Evolutionary conservation across 92 coral and sea anemone genomes (phyloP).

Genomic region (Zoanthus sansibaricus): DNA sequence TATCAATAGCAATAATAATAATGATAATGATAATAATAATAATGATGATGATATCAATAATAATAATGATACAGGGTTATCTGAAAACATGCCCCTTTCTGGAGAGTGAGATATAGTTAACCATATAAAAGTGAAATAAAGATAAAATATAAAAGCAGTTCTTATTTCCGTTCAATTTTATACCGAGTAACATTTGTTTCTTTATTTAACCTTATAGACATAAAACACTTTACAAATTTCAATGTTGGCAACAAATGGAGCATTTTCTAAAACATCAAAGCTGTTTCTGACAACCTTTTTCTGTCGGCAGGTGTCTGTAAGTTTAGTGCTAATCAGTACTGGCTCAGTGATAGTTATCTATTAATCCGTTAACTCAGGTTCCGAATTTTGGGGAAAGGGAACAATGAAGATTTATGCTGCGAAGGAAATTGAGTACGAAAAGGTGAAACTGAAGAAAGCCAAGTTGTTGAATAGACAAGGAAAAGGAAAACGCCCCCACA

Average conservation of each 20-base stretch:
- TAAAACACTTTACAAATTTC: neutral
- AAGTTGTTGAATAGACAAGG: neutral
- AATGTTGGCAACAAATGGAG: neutral
- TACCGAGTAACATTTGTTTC: neutral
- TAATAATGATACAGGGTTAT: too few relatives aligned
- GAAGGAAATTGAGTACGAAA: slow-evolving; percentile 17
- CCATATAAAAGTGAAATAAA: neutral
- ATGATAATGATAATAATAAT: too few relatives aligned
- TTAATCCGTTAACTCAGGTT: neutral
- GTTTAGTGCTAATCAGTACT: neutral
- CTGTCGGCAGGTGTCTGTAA: neutral
- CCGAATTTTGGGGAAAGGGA: slow-evolving; percentile 50
- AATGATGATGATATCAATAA: too few relatives aligned
- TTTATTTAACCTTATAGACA: neutral
- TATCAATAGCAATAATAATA: too few relatives aligned
- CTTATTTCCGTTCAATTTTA: neutral
- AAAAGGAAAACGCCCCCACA: slow-evolving; percentile 9
- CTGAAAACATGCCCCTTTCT: too few relatives aligned
- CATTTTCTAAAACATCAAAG: neutral
- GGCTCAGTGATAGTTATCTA: too few relatives aligned
- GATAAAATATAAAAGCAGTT: too few relatives aligned
- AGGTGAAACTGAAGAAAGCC: slow-evolving; percentile 20
- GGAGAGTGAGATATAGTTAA: neutral
- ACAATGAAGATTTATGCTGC: slow-evolving; percentile 40
- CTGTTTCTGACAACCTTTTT: neutral